Evolutionary conservation across 2,888 invertebrate species (phyloP).

Genomic region (Melanotus villosus): DNA sequence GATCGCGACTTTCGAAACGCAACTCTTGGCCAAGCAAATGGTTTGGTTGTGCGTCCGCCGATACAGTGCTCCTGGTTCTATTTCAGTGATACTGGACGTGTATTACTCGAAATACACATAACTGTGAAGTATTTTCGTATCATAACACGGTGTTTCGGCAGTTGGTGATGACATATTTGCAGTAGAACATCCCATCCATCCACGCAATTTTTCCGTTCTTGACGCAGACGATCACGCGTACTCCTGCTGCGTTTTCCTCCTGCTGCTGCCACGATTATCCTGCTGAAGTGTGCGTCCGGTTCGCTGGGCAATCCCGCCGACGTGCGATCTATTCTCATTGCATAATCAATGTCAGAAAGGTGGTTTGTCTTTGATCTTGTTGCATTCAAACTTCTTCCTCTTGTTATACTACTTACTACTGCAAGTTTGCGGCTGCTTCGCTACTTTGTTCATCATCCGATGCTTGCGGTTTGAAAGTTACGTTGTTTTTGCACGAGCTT

Average conservation of each 20-base stretch:
- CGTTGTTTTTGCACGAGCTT: no score
- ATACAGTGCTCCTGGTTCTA: conserved; percentile 35
- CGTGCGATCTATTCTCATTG: conserved; percentile 57
- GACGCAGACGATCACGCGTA: conserved; percentile 38
- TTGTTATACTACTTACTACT: no score
- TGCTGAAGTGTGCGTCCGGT: conserved; percentile 50
- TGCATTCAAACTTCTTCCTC: background rate
- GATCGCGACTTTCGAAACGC: conserved; percentile 48
- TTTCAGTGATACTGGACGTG: conserved; percentile 33
- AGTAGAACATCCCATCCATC: conserved; percentile 8
- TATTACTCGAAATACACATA: conserved; percentile 25
- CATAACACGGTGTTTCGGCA: conserved; percentile 31
- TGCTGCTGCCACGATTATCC: conserved; percentile 34
- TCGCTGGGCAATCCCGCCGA: conserved; percentile 53
- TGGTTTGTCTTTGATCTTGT: conserved; percentile 51
- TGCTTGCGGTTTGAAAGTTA: no score
- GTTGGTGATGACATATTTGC: conserved; percentile 36
- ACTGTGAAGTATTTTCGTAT: conserved; percentile 35
- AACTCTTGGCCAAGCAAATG: conserved; percentile 31
- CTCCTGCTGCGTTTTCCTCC: conserved; percentile 35
- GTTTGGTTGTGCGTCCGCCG: conserved; percentile 41
- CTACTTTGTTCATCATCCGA: no score
- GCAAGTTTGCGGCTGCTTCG: no score
- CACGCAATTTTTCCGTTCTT: conserved; percentile 14
- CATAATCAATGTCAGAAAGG: conserved; percentile 62